phyloP scores from a whole-genome alignment of 2,113 vertebrate genomes.

The Lichenostomus cassidix region DNA sequence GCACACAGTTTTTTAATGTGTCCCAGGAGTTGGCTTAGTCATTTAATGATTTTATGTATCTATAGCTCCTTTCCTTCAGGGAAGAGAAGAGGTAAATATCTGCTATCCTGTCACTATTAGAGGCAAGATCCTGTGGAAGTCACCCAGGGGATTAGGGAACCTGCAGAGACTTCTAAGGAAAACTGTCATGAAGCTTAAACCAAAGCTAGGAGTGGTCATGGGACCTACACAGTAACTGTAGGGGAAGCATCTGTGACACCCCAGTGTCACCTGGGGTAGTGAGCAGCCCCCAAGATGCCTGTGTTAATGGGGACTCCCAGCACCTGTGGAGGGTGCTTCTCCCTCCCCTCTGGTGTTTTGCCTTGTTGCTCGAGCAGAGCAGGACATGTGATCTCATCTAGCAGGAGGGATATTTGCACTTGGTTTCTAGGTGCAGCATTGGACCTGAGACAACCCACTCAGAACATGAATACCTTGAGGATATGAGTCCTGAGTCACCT shows the following conservation, averaged over 20 bases:
- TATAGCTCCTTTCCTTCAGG: not conserved
- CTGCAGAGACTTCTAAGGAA: not conserved
- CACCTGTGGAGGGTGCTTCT: not conserved
- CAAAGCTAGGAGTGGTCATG: not conserved
- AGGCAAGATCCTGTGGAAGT: not conserved
- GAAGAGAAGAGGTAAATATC: not conserved
- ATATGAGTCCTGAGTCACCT: not conserved
- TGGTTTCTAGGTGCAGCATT: not conserved
- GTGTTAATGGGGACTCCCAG: not conserved
- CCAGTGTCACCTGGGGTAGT: not conserved
- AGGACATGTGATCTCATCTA: not conserved
- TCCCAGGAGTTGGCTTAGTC: not conserved
- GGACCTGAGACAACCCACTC: not conserved
- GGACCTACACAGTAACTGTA: not conserved
- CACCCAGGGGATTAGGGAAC: not conserved
- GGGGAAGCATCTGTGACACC: not conserved
- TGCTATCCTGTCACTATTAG: not conserved
- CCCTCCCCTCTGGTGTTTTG: not conserved
- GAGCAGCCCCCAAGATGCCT: not conserved
- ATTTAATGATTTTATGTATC: not conserved
- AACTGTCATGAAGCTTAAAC: not conserved
- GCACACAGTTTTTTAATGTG: not conserved
- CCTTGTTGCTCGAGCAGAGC: not conserved
- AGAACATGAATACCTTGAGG: not conserved
- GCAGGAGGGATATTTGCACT: not conserved